Conservation (phyloP, 2,888 invertebrate genomes). For the Gonocerus acuteangulatus region DNA sequence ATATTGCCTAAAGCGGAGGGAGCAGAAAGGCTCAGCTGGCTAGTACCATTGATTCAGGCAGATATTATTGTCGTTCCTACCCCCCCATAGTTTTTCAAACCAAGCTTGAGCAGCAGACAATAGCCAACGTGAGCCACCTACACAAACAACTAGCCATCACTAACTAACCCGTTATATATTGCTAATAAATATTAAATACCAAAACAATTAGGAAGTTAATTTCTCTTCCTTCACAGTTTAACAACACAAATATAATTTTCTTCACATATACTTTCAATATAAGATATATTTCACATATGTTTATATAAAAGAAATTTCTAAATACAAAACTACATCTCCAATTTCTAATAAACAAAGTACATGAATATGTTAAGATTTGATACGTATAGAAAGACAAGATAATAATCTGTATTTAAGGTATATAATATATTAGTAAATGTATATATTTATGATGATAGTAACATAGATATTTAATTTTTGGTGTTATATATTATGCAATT, state of each 20-base stretch:
- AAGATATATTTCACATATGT: constrained; percentile 2
- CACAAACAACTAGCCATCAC: constrained; percentile 21
- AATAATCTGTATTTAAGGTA: constrained; percentile 24
- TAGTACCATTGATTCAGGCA: not conserved
- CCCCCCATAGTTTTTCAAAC: constrained; percentile 11
- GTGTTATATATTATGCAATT: constrained; percentile 25
- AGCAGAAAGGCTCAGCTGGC: constrained; percentile 9
- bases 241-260: constrained; percentile 19
- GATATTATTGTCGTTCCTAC: constrained; percentile 23
- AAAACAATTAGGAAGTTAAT: constrained; percentile 20
- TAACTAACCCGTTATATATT: constrained; percentile 28
- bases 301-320: constrained; percentile 19
- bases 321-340: constrained; percentile 23
- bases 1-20: constrained; percentile 25
- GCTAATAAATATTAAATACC: constrained; percentile 25
- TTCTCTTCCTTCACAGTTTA: constrained; percentile 9
- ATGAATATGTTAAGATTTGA: constrained; percentile 26
- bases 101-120: not conserved
- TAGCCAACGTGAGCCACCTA: constrained; percentile 11
- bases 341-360: constrained; percentile 25
- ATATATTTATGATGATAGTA: constrained; percentile 23
- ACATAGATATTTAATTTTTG: constrained; percentile 23
- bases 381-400: constrained; percentile 28
- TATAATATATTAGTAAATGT: constrained; percentile 20
- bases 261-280: constrained; percentile 10